phyloP scores from a whole-genome alignment of 2,888 invertebrate genomes.

The Liopterus haemorrhoidalis region DNA sequence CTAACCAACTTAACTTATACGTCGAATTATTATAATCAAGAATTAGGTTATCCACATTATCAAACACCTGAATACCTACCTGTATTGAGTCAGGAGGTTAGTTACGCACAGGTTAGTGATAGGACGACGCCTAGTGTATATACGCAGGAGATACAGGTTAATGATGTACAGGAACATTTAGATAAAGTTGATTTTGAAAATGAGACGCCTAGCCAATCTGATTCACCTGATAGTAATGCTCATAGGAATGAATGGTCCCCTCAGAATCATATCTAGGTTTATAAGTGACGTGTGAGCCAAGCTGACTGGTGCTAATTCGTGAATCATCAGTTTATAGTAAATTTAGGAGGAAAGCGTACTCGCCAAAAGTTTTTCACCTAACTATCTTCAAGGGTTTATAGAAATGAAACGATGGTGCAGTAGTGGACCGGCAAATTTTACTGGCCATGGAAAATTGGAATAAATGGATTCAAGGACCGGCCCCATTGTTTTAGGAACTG shows the following conservation, averaged over 20 bases:
- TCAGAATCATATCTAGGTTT: slow-evolving; percentile 34
- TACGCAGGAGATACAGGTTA: slow-evolving; percentile 33
- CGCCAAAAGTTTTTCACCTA: too few species aligned
- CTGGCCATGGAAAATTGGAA: too few species aligned
- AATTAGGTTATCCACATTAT: slow-evolving; percentile 39
- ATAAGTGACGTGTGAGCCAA: slow-evolving; percentile 24
- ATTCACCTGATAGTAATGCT: slow-evolving; percentile 36
- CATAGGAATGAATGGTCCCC: slow-evolving; percentile 40
- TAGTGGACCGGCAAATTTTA: too few species aligned
- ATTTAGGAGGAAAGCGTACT: too few species aligned
- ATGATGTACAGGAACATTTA: slow-evolving; percentile 36
- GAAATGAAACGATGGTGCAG: too few species aligned
- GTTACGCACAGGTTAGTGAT: slow-evolving; percentile 36
- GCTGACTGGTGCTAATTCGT: neutral
- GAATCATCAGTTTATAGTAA: too few species aligned
- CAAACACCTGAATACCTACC: slow-evolving; percentile 42
- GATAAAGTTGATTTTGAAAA: slow-evolving; percentile 32
- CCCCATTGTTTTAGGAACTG: too few species aligned
- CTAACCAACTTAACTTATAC: slow-evolving; percentile 41
- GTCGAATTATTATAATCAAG: slow-evolving; percentile 42
- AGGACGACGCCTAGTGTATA: slow-evolving; percentile 36
- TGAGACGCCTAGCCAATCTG: slow-evolving; percentile 32
- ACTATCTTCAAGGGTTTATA: too few species aligned
- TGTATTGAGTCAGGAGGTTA: slow-evolving; percentile 39
- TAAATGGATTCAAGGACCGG: too few species aligned